Evolutionary conservation across 2,888 invertebrate genomes (phyloP).

Genomic region (Polydrusus tereticollis): DNA sequence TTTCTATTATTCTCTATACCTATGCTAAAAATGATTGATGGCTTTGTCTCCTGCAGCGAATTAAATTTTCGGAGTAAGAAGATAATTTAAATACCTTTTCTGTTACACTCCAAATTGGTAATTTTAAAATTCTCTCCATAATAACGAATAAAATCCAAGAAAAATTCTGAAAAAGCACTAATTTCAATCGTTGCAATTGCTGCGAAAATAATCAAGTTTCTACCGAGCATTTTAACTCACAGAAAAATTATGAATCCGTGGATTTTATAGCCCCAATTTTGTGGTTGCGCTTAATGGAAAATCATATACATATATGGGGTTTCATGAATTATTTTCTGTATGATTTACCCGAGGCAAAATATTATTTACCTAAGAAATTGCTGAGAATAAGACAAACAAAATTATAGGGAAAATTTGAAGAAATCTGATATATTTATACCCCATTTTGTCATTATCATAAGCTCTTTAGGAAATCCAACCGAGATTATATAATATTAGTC

Average conservation of each 20-base stretch:
- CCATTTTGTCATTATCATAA: too few relatives aligned
- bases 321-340: not conserved
- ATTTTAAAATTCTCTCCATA: slow-evolving; percentile 22
- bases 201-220: not conserved
- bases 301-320: not conserved
- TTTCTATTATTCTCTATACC: too few relatives aligned
- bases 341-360: not conserved
- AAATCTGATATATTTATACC: too few relatives aligned
- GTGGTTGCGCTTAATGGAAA: not conserved
- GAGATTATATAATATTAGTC: too few relatives aligned
- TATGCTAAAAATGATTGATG: too few relatives aligned
- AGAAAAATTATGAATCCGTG: not conserved
- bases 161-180: not conserved
- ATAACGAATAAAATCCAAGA: slow-evolving; percentile 33
- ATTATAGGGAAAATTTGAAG: not conserved
- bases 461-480: too few relatives aligned
- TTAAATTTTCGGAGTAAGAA: not conserved
- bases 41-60: too few relatives aligned
- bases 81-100: slow-evolving; percentile 25
- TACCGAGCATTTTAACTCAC: slow-evolving; percentile 3
- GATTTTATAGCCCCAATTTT: not conserved
- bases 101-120: slow-evolving; percentile 24
- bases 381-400: not conserved
- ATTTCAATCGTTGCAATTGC: not conserved
- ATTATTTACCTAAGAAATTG: not conserved